Conservation (phyloP, 2,797 vertebrate genomes). For the Pachyuromys duprasi region DNA sequence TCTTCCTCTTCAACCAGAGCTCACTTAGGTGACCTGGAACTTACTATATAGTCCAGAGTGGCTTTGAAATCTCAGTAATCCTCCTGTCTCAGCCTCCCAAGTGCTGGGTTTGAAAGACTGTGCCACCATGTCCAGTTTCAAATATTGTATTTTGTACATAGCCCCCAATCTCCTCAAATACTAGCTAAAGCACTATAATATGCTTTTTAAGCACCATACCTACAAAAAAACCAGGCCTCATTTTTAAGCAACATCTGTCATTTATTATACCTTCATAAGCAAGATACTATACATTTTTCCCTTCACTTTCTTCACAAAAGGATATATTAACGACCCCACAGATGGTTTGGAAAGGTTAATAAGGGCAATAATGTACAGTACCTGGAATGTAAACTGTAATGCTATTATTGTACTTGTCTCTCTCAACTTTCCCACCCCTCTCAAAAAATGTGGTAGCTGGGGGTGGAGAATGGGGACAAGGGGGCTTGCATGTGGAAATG, state of each 20-base stretch:
- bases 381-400: not conserved
- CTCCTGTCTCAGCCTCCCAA: not conserved
- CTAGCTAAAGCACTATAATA: not conserved
- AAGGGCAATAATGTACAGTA: not conserved
- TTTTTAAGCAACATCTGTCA: not conserved
- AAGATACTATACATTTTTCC: constrained; percentile 10
- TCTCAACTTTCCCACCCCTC: not conserved
- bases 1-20: no score
- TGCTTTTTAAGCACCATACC: not conserved
- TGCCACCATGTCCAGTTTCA: not conserved
- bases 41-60: not conserved
- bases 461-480: no score
- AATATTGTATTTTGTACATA: not conserved
- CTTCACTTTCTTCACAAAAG: constrained; percentile 7
- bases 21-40: not conserved
- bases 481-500: not conserved
- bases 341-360: not conserved
- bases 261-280: not conserved
- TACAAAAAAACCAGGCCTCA: not conserved
- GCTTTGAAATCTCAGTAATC: not conserved
- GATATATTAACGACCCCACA: not conserved
- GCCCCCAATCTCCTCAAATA: not conserved
- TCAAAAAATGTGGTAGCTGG: not conserved
- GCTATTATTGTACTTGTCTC: no score
- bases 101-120: not conserved